phyloP scores from a whole-genome alignment of 1,140 invertebrate genomes.

The Daktulosphaira vitifoliae region DNA sequence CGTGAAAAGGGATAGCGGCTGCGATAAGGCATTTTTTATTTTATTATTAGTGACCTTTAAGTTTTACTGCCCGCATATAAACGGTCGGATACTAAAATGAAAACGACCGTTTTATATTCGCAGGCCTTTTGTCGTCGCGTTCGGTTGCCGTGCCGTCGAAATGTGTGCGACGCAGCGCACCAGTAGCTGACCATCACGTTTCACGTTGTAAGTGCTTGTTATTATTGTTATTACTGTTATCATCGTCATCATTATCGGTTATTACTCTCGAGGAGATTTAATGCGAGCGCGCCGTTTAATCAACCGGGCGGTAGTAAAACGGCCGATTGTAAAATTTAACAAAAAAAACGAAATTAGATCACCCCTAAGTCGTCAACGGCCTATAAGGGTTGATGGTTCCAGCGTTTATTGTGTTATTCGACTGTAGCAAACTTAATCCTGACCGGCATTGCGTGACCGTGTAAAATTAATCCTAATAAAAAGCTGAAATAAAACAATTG shows the following conservation, averaged over 20 bases:
- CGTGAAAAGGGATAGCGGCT: constrained; percentile 11
- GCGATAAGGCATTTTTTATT: constrained; percentile 22
- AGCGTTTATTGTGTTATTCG: too few relatives aligned
- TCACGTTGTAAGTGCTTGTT: background rate
- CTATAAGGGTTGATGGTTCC: too few relatives aligned
- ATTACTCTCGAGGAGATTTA: constrained; percentile 21
- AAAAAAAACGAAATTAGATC: constrained; percentile 21
- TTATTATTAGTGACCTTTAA: constrained; percentile 12
- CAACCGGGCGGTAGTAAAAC: constrained; percentile 26
- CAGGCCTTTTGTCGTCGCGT: background rate
- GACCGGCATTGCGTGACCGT: constrained; percentile 3
- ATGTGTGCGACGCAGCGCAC: background rate
- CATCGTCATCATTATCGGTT: constrained; percentile 20
- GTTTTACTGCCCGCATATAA: constrained; percentile 15
- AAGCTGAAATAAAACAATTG: background rate
- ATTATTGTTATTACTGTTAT: constrained; percentile 14
- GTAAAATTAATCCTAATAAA: constrained; percentile 17
- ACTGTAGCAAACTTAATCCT: background rate
- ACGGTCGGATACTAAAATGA: background rate
- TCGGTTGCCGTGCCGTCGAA: background rate
- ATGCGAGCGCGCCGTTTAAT: constrained; percentile 25
- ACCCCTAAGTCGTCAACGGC: background rate
- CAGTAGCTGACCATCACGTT: constrained; percentile 2
- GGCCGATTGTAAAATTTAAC: constrained; percentile 14
- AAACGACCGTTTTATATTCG: background rate